These are phyloP conservation scores for Carabus problematicus DNA, from an alignment of 2,888 invertebrate species.

Conservation along the genomic window DNA sequence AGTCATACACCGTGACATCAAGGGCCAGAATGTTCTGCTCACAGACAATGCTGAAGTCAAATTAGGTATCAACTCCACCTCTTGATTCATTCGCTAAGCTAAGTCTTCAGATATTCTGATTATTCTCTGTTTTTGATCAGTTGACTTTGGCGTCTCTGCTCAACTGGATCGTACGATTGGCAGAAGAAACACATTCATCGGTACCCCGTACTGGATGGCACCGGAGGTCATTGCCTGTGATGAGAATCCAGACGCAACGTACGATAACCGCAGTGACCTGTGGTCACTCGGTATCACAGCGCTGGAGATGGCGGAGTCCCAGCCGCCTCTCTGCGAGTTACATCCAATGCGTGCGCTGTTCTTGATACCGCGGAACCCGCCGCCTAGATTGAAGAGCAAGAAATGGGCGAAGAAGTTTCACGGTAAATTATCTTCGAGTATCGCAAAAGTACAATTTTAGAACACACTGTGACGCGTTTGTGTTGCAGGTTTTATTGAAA, in stretches of 20 bases:
- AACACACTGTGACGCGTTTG: too few relatives aligned
- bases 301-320: slow-evolving; percentile 99
- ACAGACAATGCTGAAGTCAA: slow-evolving; percentile 99
- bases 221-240: slow-evolving; percentile 99
- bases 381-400: slow-evolving; percentile 96
- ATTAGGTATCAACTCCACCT: slow-evolving; percentile 81
- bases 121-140: slow-evolving; percentile 59
- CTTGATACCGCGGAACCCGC: slow-evolving; percentile 97
- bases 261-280: slow-evolving; percentile 94
- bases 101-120: not conserved
- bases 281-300: slow-evolving; percentile 97
- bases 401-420: slow-evolving; percentile 99
- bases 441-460: too few relatives aligned
- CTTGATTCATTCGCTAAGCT: not conserved
- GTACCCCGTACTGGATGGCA: slow-evolving; percentile 99
- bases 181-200: slow-evolving; percentile 98
- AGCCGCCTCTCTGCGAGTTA: slow-evolving; percentile 98
- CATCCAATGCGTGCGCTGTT: slow-evolving; percentile 99
- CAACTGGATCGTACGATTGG: slow-evolving; percentile 99
- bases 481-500: slow-evolving; percentile 95
- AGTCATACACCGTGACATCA: slow-evolving; percentile 99
- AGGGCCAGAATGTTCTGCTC: slow-evolving; percentile 98
- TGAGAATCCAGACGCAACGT: slow-evolving; percentile 99
- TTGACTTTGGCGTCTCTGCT: slow-evolving; percentile 99
- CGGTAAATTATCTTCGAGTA: slow-evolving; percentile 54